These are phyloP conservation scores for Alsophila aescularia DNA, from an alignment of 2,888 invertebrate species.

Conservation along the genomic window DNA sequence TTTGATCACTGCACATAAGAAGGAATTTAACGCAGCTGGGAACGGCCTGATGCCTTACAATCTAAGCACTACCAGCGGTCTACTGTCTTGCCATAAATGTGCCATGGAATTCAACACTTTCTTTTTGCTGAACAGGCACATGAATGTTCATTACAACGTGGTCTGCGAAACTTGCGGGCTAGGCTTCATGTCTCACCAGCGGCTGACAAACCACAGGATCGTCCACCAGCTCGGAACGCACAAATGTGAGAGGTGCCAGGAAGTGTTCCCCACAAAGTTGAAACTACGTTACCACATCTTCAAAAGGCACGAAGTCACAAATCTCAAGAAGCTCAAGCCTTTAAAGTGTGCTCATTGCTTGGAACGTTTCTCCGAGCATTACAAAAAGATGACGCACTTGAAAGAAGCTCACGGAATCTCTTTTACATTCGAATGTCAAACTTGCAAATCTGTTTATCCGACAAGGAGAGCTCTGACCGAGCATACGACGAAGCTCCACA, in stretches of 20 bases:
- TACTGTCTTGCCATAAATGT: conserved; percentile 70
- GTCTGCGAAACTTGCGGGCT: conserved; percentile 78
- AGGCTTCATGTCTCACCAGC: conserved; percentile 75
- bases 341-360: conserved; percentile 76
- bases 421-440: conserved; percentile 70
- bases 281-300: conserved; percentile 71
- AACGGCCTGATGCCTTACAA: conserved; percentile 76
- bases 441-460: conserved; percentile 65
- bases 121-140: conserved; percentile 72
- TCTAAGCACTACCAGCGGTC: conserved; percentile 59
- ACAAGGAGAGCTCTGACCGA: conserved; percentile 72
- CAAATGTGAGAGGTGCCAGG: conserved; percentile 70
- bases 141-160: conserved; percentile 76
- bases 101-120: conserved; percentile 72
- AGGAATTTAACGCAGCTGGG: conserved; percentile 73
- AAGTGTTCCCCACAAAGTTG: conserved; percentile 69
- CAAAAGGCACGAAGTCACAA: conserved; percentile 70
- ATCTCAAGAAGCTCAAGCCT: conserved; percentile 68
- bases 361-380: conserved; percentile 75
- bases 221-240: conserved; percentile 73
- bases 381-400: conserved; percentile 75
- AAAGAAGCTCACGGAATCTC: conserved; percentile 71
- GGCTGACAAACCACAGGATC: conserved; percentile 69
- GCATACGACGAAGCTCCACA: conserved; percentile 73
- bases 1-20: conserved; percentile 60